Conservation (phyloP, 2,797 vertebrate species). For the Chaenodraco wilsoni region DNA sequence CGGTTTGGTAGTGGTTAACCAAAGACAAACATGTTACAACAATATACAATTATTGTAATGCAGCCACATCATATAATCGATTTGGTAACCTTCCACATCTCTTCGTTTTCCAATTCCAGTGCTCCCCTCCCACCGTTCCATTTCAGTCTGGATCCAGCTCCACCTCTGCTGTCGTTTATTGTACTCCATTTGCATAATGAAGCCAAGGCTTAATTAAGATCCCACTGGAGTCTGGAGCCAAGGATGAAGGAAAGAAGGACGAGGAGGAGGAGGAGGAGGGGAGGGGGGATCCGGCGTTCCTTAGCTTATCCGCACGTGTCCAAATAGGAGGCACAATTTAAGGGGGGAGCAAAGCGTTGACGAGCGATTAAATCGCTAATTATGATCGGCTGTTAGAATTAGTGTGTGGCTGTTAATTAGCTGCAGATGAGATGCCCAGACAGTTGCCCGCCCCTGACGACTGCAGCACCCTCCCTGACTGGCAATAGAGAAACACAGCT, state of each 20-base stretch:
- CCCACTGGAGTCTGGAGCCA: constrained; percentile 83
- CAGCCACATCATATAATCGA: constrained; percentile 49
- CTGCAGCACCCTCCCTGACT: constrained; percentile 73
- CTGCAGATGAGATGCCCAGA: constrained; percentile 83
- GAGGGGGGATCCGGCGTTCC: constrained; percentile 70
- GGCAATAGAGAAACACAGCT: constrained; percentile 74
- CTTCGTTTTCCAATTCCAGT: constrained; percentile 65
- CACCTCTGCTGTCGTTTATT: constrained; percentile 83
- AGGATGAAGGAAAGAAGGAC: constrained; percentile 73
- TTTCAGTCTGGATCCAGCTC: constrained; percentile 74
- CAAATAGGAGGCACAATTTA: constrained; percentile 79
- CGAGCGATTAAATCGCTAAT: constrained; percentile 85
- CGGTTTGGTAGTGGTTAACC: constrained; percentile 17
- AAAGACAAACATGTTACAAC: constrained; percentile 41
- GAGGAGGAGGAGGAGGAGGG: constrained; percentile 63
- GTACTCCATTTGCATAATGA: constrained; percentile 89
- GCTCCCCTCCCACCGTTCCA: constrained; percentile 63
- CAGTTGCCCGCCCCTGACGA: constrained; percentile 78
- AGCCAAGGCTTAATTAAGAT: constrained; percentile 88
- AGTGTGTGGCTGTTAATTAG: constrained; percentile 84
- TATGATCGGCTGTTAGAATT: constrained; percentile 85
- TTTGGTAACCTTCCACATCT: constrained; percentile 67
- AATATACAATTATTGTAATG: constrained; percentile 47
- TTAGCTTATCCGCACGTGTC: constrained; percentile 80
- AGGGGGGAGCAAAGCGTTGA: constrained; percentile 75